Percentiles rank a stretch among this genome's conserved stretches.
Conservation (phyloP, 2,113 vertebrate species). For the Porphyrio hochstetteri region DNA sequence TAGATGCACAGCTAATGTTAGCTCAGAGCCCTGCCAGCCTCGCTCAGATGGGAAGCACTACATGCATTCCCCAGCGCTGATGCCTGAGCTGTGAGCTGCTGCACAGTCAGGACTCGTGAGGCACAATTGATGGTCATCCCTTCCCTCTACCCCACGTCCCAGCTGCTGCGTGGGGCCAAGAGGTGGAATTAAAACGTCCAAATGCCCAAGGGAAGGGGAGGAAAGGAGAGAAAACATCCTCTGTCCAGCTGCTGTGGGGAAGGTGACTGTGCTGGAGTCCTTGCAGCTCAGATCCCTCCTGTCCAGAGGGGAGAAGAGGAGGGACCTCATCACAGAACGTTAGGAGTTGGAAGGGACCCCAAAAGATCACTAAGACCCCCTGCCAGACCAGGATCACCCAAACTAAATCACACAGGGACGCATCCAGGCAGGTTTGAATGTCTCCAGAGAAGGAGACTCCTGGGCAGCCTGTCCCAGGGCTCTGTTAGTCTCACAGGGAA, state of each 20-base stretch:
- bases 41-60: not conserved
- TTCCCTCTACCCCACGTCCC: not conserved
- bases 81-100: not conserved
- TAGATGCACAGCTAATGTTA: not conserved
- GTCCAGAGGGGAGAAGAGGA: not conserved
- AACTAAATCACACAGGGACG: too few relatives aligned
- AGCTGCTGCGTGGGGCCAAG: not conserved
- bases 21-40: not conserved
- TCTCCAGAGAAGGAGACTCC: too few relatives aligned
- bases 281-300: not conserved
- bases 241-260: not conserved
- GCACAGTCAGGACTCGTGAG: fast-evolving
- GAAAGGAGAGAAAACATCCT: not conserved
- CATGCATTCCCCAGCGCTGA: not conserved
- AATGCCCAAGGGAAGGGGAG: not conserved
- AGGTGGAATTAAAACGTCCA: not conserved
- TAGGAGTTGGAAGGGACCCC: too few relatives aligned
- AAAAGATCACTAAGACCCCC: too few relatives aligned
- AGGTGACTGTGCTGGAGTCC: not conserved
- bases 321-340: not conserved
- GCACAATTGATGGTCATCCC: fast-evolving
- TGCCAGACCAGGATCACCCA: too few relatives aligned
- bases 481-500: too few relatives aligned
- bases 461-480: too few relatives aligned
- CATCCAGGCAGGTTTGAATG: too few relatives aligned